Base-by-base conservation (phyloP, 2,888 invertebrate species). In the Dynastes grantii region DNA sequence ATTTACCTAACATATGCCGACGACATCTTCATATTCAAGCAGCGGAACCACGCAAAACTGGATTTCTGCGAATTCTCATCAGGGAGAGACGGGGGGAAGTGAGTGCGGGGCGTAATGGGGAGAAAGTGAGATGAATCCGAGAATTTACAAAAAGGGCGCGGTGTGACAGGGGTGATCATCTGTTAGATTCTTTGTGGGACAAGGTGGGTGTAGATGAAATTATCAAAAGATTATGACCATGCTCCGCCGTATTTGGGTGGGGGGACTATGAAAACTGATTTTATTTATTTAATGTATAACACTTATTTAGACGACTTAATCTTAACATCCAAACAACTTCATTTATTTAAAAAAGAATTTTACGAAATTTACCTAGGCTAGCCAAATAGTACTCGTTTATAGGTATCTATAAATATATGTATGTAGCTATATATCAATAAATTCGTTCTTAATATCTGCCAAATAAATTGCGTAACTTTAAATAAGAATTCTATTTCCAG, bases 1-100 rank as follows among this genome's bases (percentile, higher is more conserved):
- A 75, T 75, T 45, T 45, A 45, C 45, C 8, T 45, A 45, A 45
- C 45, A 45, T 75, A 75, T 75, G 73, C 61, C 73, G 73, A 73
- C 73, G 73, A 73, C 73, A 73, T 73, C 58, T 73, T 73, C 73
- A 73, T 73, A 37, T 73, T 73, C 73, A 73, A 73, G 73, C 73
- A 45, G 61, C 73, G 73, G 73, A 75, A 75, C 61, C 73, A 75
- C 73, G 45, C 73, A 75, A 37, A 45, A 75, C 45, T 61, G 45
- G 61, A 71, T 58, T 58, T 58, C 55, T 58, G 55, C 22, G 73
- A 61, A 61, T 61, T 75, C 73, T 58, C 55, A 22, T 58, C 22
- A 63, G 27, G 73, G 73, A 45, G 73, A 61, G 73, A 73, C 58
- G 40, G 45, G 58, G 73, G 55, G 13, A 27, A 68, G 9, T 37